phyloP scores from a whole-genome alignment of 2,113 vertebrate genomes.

The Bubo blakistoni region DNA sequence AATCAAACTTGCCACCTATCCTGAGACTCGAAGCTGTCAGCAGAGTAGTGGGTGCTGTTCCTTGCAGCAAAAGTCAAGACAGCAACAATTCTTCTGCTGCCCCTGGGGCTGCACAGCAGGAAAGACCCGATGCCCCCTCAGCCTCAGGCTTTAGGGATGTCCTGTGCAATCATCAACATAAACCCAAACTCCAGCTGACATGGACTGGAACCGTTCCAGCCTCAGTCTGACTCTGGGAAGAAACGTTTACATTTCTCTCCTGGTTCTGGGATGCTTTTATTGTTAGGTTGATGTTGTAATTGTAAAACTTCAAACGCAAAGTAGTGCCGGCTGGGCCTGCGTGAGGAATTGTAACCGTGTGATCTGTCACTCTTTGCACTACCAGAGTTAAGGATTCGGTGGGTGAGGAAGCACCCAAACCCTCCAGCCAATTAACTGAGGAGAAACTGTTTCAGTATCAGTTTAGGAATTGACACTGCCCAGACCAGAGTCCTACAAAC shows the following conservation, averaged over 20 bases:
- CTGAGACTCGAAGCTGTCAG: neutral
- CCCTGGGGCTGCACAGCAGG: neutral
- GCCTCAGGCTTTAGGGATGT: neutral
- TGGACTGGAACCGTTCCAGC: neutral
- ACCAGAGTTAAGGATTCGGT: fast-evolving
- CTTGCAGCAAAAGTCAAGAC: neutral
- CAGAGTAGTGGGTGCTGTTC: neutral
- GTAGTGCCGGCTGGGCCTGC: neutral
- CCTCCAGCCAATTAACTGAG: neutral
- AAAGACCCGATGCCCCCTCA: neutral
- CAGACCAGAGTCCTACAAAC: neutral
- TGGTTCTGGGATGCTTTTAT: neutral
- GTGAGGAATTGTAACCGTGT: neutral
- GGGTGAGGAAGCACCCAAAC: no score
- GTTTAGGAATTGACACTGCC: neutral
- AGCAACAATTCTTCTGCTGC: neutral
- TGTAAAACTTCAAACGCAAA: neutral
- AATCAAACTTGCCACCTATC: neutral
- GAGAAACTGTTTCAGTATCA: neutral
- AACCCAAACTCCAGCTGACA: no score
- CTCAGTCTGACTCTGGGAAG: neutral
- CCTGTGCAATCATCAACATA: neutral
- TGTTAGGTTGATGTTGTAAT: neutral
- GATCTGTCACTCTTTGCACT: neutral
- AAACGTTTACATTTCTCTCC: neutral